Conservation (phyloP, 2,113 vertebrate genomes). For the Muntiacus muntjak region DNA sequence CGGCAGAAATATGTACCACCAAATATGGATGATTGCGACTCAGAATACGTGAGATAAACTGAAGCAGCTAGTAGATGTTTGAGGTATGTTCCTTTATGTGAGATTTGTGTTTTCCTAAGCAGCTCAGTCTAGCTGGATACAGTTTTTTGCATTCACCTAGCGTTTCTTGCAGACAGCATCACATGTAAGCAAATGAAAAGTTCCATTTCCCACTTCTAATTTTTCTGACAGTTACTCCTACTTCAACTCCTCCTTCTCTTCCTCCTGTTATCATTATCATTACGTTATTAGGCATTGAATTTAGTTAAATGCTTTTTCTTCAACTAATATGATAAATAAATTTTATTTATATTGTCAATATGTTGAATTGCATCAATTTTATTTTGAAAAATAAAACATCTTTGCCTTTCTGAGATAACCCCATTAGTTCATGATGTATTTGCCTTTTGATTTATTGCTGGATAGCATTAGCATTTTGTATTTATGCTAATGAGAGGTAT, state of each 20-base stretch:
- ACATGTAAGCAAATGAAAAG: background rate
- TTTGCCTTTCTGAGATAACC: background rate
- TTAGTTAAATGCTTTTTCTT: background rate
- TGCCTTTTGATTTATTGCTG: background rate
- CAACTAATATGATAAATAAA: background rate
- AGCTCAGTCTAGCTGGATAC: background rate
- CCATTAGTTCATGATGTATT: background rate
- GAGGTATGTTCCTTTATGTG: background rate
- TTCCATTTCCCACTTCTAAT: background rate
- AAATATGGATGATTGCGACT: background rate
- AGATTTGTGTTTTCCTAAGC: background rate
- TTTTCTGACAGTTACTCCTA: background rate
- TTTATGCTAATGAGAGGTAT: background rate
- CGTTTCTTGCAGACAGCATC: background rate
- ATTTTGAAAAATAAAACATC: background rate
- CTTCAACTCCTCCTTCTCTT: background rate
- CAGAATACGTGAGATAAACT: accelerated
- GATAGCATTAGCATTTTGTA: background rate
- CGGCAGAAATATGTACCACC: background rate
- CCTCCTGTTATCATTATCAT: background rate
- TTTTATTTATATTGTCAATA: background rate
- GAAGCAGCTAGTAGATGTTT: background rate
- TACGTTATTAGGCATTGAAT: background rate
- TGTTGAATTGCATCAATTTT: background rate
- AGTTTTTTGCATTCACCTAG: background rate